phyloP scores from a whole-genome alignment of 2,888 invertebrate genomes.

The Cryptocephalus primarius region DNA sequence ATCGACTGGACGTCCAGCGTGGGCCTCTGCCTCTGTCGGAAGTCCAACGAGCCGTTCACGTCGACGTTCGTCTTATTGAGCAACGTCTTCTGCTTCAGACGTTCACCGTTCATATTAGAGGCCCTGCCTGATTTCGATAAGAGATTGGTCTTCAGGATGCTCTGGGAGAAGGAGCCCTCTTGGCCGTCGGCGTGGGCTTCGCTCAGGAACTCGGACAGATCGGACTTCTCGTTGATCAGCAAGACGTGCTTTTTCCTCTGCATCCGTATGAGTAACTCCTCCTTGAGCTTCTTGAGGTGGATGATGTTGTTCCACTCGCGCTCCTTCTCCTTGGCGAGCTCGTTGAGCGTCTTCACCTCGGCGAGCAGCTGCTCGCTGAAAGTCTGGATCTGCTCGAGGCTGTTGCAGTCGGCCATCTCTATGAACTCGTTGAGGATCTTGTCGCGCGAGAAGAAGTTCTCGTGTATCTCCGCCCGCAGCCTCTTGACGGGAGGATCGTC shows the following conservation, averaged over 20 bases:
- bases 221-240: slow-evolving; percentile 23
- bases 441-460: slow-evolving; percentile 40
- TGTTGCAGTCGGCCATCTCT: slow-evolving; percentile 49
- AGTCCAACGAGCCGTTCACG: slow-evolving; percentile 48
- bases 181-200: slow-evolving; percentile 18
- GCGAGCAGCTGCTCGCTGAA: slow-evolving; percentile 54
- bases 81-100: slow-evolving; percentile 24
- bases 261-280: slow-evolving; percentile 64
- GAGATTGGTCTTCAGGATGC: slow-evolving; percentile 22
- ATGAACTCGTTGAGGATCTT: slow-evolving; percentile 52
- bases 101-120: slow-evolving; percentile 13
- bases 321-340: slow-evolving; percentile 69
- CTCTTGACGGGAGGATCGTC: slow-evolving; percentile 27
- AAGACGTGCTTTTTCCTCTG: slow-evolving; percentile 58
- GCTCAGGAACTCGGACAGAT: slow-evolving; percentile 17
- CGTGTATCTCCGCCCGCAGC: slow-evolving; percentile 28
- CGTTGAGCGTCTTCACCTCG: slow-evolving; percentile 60
- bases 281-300: slow-evolving; percentile 73
- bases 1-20: slow-evolving; percentile 75
- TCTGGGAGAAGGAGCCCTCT: slow-evolving; percentile 17
- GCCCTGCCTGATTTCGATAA: slow-evolving; percentile 8
- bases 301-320: slow-evolving; percentile 78
- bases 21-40: slow-evolving; percentile 53
- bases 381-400: slow-evolving; percentile 49
- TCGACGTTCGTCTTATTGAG: slow-evolving; percentile 39